These are phyloP conservation scores for Glareola pratincola DNA, from an alignment of 2,113 vertebrate genomes.

Conservation along the genomic window DNA sequence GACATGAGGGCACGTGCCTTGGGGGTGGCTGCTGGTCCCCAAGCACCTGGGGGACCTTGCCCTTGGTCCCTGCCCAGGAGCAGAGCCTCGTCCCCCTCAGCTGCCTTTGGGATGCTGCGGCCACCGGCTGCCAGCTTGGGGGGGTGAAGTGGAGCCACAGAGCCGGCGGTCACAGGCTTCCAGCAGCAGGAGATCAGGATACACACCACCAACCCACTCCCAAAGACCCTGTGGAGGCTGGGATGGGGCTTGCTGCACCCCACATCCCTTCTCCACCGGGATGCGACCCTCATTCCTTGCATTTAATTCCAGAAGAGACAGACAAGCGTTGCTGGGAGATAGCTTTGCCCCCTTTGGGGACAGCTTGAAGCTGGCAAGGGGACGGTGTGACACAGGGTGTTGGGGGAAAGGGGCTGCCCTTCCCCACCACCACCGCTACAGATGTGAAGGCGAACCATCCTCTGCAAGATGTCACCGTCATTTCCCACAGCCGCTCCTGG, in stretches of 20 bases:
- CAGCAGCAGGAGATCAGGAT: background rate
- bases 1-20: accelerated
- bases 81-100: accelerated
- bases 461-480: background rate
- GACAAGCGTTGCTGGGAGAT: background rate
- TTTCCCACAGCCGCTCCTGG: background rate
- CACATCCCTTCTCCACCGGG: accelerated
- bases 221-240: accelerated
- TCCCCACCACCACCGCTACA: background rate
- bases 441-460: accelerated
- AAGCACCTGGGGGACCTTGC: background rate
- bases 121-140: background rate
- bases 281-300: background rate
- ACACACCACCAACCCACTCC: accelerated
- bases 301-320: background rate
- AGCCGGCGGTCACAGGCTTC: background rate
- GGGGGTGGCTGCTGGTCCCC: background rate
- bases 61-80: too few relatives aligned
- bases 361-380: background rate
- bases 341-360: background rate
- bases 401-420: background rate
- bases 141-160: background rate
- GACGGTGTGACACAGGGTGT: background rate
- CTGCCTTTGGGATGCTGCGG: background rate
- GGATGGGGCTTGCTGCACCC: background rate